Base-by-base conservation (phyloP, 2,888 invertebrate species). In the Itoplectis maculator region DNA sequence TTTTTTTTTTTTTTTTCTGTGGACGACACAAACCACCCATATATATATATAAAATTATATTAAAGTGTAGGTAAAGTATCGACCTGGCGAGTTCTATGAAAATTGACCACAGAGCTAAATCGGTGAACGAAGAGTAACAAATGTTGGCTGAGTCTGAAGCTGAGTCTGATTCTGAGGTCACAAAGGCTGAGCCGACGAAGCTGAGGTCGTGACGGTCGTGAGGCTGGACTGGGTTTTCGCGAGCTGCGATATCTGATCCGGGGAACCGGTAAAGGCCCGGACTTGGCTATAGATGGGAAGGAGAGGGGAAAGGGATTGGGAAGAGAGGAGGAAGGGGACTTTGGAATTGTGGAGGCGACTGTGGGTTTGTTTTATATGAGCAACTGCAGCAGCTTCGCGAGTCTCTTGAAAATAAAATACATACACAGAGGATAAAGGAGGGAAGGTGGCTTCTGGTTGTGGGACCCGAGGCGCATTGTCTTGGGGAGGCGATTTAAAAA, bases 401-500 rank as follows among this genome's bases (percentile, higher is more conserved):
- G 5, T 3, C 3, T 29, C 29, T 29, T 29, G 29, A 29, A 29
- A 29, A 29, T 29, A 29, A 29, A 29, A 29, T 29, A n/a, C 29
- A 5, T 5, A 29, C 29, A 29, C 29, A 3, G 3, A 5, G 3
- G 29, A 29, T 29, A 5, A 29, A 47, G 51, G 0, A 45, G 35
- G 35, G 51, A 11, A 40, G 63, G 51, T 70, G 69, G 82, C 73
- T 70, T 77, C 65, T 74, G 70, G 83, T n/a, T n/a, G n/a, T n/a
- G n/a, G n/a, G n/a, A n/a, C n/a, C n/a, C 72, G 74, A 72, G 66
- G 70, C 42, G 90, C 92, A 92, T 92, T 92, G 92, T 92, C 90
- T 89, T 92, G 87, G n/a, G n/a, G n/a, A n/a, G 88, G 88, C 90
- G 91, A 91, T 90, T 92, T 91, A 90, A 92, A 92, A 92, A 92